Evolutionary conservation across 2,113 vertebrate species (phyloP).

Genomic region (Perca schrenkii): DNA sequence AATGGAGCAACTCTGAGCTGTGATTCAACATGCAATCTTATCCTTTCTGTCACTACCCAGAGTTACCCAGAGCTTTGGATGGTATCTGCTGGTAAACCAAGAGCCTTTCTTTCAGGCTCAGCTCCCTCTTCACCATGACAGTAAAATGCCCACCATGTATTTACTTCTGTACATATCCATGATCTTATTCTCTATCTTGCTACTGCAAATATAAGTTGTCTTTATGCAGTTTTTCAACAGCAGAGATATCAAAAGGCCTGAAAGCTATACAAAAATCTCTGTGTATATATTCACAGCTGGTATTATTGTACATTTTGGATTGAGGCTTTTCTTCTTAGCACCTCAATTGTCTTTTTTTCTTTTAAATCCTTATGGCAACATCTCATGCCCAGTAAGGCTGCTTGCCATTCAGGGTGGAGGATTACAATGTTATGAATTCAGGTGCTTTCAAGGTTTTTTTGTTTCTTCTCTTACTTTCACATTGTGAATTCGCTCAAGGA

Average conservation of each 20-base stretch:
- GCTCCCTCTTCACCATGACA: constrained; percentile 6
- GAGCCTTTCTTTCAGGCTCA: constrained; percentile 26
- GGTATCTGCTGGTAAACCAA: constrained; percentile 1
- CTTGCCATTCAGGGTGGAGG: constrained; percentile 46
- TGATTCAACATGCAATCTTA: not conserved
- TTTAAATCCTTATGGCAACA: constrained; percentile 53
- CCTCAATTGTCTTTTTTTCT: constrained; percentile 18
- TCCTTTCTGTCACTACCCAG: constrained; percentile 6
- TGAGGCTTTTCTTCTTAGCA: constrained; percentile 32
- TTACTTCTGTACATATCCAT: not conserved
- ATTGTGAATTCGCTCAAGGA: constrained; percentile 33
- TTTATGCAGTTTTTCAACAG: not conserved
- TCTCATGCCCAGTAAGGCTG: constrained; percentile 37
- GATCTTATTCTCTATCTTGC: not conserved
- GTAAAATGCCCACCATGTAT: constrained; percentile 1
- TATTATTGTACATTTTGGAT: constrained; percentile 22
- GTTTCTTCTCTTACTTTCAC: constrained; percentile 37
- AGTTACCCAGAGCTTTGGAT: constrained; percentile 12
- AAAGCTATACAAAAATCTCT: constrained; percentile 22
- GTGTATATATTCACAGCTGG: constrained; percentile 33
- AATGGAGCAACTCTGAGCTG: constrained; percentile 13
- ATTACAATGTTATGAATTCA: constrained; percentile 34
- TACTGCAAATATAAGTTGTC: constrained; percentile 20
- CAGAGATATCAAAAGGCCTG: constrained; percentile 8
- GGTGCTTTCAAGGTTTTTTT: constrained; percentile 40